Percentiles rank a stretch among this genome's conserved stretches.
Conservation (phyloP, 2,797 vertebrate genomes). For the Alauda arvensis region DNA sequence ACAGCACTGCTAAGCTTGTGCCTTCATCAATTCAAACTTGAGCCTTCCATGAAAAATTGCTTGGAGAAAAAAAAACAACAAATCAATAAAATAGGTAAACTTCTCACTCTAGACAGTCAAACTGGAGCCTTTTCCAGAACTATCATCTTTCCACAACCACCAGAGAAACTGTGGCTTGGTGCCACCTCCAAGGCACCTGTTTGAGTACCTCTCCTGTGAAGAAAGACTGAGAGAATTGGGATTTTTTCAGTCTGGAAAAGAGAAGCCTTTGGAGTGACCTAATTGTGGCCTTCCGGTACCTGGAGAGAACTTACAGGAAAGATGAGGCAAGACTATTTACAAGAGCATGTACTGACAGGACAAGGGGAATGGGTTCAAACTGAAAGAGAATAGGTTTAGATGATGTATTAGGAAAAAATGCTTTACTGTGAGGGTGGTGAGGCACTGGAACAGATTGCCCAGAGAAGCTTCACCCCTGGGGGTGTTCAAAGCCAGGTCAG, state of each 20-base stretch:
- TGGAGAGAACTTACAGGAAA: not conserved
- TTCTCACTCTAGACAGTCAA: not conserved
- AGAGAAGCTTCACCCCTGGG: not conserved
- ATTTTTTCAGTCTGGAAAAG: not conserved
- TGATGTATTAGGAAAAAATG: not conserved
- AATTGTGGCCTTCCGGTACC: not conserved
- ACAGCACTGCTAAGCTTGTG: conserved; percentile 14
- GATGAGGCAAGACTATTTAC: not conserved
- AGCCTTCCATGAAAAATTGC: conserved; percentile 19
- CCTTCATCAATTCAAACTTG: conserved; percentile 1
- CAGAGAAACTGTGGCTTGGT: not conserved
- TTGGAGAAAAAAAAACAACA: conserved; percentile 3
- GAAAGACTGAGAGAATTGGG: not conserved
- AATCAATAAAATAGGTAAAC: not conserved
- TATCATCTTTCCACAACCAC: not conserved
- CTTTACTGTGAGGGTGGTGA: not conserved
- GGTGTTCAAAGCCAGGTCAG: not conserved
- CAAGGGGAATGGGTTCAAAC: not conserved
- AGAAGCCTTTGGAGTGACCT: not conserved
- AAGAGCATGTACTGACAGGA: not conserved
- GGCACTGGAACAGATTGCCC: not conserved
- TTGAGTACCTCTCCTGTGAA: not conserved
- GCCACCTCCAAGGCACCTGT: not conserved
- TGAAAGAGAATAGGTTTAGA: not conserved
- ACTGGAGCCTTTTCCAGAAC: not conserved